These are phyloP conservation scores for Merluccius polli DNA, from an alignment of 2,797 vertebrate species.

Conservation along the genomic window DNA sequence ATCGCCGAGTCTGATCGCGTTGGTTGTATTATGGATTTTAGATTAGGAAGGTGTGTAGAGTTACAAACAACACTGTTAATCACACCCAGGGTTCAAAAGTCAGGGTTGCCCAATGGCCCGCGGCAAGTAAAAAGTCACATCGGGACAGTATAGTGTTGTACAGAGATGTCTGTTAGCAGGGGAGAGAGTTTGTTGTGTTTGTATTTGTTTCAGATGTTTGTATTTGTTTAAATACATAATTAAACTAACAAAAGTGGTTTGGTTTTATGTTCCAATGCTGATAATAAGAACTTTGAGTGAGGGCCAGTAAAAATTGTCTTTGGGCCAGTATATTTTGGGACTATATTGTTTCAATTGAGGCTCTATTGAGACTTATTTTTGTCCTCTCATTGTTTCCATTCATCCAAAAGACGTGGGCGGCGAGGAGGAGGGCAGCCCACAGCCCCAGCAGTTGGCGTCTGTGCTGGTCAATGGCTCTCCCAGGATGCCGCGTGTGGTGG, in stretches of 20 bases:
- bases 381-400: neutral
- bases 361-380: neutral
- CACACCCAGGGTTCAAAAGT: too few species aligned
- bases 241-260: neutral
- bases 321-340: neutral
- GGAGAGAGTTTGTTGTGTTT: neutral
- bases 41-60: neutral
- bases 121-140: too few species aligned
- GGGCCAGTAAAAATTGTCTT: too few species aligned
- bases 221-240: neutral
- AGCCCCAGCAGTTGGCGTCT: conserved; percentile 59
- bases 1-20: neutral
- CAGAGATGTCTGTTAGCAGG: neutral
- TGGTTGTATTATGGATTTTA: conserved; percentile 11
- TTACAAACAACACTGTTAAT: too few species aligned
- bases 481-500: conserved; percentile 60
- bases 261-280: neutral
- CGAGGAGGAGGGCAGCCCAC: conserved; percentile 64
- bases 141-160: neutral
- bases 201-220: neutral
- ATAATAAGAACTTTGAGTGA: neutral
- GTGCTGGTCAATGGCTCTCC: conserved; percentile 79
- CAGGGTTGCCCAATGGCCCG: too few species aligned
- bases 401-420: conserved; percentile 57
- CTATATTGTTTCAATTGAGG: neutral